phyloP scores from a whole-genome alignment of 2,888 invertebrate species.

The Scaptomyza tumidula region DNA sequence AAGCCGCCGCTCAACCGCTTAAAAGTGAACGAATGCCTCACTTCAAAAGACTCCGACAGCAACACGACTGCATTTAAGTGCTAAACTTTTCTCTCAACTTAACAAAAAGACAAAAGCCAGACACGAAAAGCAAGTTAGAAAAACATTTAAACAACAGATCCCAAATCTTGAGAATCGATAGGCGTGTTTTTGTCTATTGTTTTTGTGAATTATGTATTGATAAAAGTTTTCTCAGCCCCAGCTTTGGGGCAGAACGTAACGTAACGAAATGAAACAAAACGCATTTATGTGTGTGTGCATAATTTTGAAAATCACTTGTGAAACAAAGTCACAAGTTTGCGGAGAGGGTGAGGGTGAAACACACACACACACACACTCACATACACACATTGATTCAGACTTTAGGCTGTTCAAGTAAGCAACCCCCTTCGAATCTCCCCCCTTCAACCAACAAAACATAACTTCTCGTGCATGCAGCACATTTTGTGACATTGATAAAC shows the following conservation, averaged over 20 bases:
- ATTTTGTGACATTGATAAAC: constrained; percentile 79
- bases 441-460: background rate
- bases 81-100: constrained; percentile 58
- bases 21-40: constrained; percentile 34
- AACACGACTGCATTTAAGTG: constrained; percentile 61
- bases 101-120: constrained; percentile 35
- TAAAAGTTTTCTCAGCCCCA: constrained; percentile 26
- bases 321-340: constrained; percentile 78
- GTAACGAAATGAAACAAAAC: constrained; percentile 16
- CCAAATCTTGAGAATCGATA: constrained; percentile 11
- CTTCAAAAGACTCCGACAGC: constrained; percentile 26
- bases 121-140: constrained; percentile 7
- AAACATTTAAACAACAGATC: constrained; percentile 26
- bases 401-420: constrained; percentile 43
- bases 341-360: constrained; percentile 37
- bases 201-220: constrained; percentile 56
- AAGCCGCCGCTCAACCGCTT: constrained; percentile 67
- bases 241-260: no score
- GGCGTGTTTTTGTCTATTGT: constrained; percentile 12
- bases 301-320: constrained; percentile 79
- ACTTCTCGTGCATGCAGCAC: constrained; percentile 75
- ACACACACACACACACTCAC: constrained; percentile 5
- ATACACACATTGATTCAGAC: constrained; percentile 5
- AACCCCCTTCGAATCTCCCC: background rate
- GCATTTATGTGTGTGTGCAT: constrained; percentile 76